These are phyloP conservation scores for Schizopygopsis pylzovi DNA, from an alignment of 2,797 vertebrate genomes.

Conservation along the genomic window DNA sequence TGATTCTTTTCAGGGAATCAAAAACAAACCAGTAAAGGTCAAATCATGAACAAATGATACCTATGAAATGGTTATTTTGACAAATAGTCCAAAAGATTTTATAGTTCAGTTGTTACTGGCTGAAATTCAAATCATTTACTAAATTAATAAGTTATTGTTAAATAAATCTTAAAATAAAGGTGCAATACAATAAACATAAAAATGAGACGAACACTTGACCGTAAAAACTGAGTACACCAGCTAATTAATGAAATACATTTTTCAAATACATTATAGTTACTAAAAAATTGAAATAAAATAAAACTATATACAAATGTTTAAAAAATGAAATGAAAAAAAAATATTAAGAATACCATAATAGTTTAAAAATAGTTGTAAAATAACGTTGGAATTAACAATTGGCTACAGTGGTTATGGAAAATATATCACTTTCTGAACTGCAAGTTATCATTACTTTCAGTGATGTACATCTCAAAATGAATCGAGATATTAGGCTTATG, in stretches of 20 bases:
- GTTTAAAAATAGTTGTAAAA: not conserved
- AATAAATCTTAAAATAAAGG: not conserved
- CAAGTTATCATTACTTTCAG: not conserved
- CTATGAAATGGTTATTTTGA: not conserved
- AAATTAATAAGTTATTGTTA: not conserved
- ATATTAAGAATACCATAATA: not conserved
- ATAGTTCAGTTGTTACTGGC: not conserved
- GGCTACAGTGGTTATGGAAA: not conserved
- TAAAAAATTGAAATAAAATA: not conserved
- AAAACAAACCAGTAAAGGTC: not conserved
- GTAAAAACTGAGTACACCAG: not conserved
- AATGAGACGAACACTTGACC: not conserved
- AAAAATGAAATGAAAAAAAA: too few species aligned
- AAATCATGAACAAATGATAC: not conserved
- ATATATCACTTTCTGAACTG: not conserved
- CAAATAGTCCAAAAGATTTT: not conserved
- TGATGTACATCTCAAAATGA: not conserved
- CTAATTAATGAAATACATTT: not conserved
- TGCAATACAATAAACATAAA: not conserved
- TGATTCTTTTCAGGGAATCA: not conserved
- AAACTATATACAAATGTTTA: not conserved
- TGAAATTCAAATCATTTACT: not conserved
- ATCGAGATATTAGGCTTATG: not conserved
- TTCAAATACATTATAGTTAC: not conserved
- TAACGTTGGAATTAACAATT: not conserved